Evolutionary conservation across 2,797 vertebrate genomes (phyloP), one percentile per base, ranked within the genome.

Genomic region (Gallirallus australis): DNA sequence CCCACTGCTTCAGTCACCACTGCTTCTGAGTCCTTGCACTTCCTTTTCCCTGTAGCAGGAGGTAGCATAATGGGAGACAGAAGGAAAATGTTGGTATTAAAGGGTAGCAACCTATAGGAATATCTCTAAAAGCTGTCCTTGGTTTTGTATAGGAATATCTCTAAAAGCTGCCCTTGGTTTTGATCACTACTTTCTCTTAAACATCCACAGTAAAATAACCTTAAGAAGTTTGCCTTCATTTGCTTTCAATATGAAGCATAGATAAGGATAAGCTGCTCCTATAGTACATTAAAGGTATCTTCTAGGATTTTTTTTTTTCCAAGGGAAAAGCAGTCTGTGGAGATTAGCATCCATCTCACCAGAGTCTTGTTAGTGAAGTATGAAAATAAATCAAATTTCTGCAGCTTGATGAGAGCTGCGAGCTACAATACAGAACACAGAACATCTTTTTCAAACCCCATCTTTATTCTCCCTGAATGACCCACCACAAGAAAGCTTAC

Each of bases 371-470:
- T 91, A 95, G 86, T 76, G 76, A 96, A 54, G 28, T 96, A 95
- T 40, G 79, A 93, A 97, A 96, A 94, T 86, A 96, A 97, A 96
- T 91, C 82, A 91, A 54, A 96, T 92, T 96, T 96, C 73, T 76
- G 57, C 27, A 95, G 68, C 30, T 78, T 3, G 15, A 45, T 59
- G 33, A 75, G 85, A 95, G 66, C 85, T 92, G 70, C 89, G 82
- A 97, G 81, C 76, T 96, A 92, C 90, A 95, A 91, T 73, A 96
- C 3, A 42, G 78, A 96, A 89, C 20, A 96, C 4, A 42, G 78
- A 97, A 89, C 21, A 93, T 79, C 37, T 96, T 94, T 96, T 88
- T 89, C 56, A 94, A 89, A 84, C 60, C 17, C 4, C 2, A 94
- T 93, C 84, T 94, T 90, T 95, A 96, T 93, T 78, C 90, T 96